phyloP scores from a whole-genome alignment of 2,888 invertebrate genomes.

The Dasypogon diadema region DNA sequence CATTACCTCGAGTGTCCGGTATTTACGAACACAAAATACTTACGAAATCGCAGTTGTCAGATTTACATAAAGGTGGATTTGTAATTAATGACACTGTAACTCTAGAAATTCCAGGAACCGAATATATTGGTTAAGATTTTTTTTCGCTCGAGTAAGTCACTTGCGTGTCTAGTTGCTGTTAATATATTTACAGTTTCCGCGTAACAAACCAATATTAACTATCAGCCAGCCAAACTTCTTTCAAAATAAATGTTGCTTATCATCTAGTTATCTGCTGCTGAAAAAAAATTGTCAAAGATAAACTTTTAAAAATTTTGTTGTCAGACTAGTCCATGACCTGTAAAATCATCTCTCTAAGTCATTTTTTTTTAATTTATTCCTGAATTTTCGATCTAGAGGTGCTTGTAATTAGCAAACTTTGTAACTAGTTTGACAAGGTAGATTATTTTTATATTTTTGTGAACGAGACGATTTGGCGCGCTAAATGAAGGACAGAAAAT shows the following conservation, averaged over 20 bases:
- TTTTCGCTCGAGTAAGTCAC: too few species aligned
- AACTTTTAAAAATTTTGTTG: background rate
- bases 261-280: too few species aligned
- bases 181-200: too few species aligned
- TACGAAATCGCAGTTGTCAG: background rate
- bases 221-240: too few species aligned
- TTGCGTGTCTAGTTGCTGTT: too few species aligned
- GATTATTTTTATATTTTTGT: background rate
- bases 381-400: slow-evolving; percentile 20
- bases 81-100: too few species aligned
- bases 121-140: too few species aligned
- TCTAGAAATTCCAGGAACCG: too few species aligned
- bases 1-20: background rate
- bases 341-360: background rate
- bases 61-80: background rate
- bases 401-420: background rate
- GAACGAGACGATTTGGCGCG: background rate
- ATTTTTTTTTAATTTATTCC: background rate
- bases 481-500: background rate
- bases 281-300: too few species aligned
- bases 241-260: too few species aligned
- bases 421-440: slow-evolving; percentile 15
- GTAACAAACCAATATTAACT: too few species aligned
- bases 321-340: background rate
- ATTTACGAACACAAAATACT: background rate